These are phyloP conservation scores for Leuctra nigra DNA, from an alignment of 2,888 invertebrate genomes.

Conservation along the genomic window DNA sequence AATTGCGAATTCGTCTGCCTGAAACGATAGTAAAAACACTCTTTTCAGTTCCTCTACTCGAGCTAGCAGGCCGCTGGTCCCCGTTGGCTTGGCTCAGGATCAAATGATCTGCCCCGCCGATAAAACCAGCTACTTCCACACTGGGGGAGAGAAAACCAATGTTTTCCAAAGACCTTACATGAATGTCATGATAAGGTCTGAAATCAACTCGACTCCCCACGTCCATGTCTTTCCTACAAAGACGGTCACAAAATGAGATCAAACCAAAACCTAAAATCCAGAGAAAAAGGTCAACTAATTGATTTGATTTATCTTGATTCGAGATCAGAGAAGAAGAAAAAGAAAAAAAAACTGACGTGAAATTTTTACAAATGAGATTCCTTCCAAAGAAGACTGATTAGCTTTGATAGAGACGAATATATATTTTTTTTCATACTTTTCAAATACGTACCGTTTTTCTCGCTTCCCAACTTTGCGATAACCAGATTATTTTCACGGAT, in stretches of 20 bases:
- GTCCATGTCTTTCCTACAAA: background rate
- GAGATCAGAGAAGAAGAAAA: background rate
- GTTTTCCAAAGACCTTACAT: slow-evolving; percentile 18
- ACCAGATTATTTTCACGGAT: slow-evolving; percentile 1
- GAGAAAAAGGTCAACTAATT: slow-evolving; percentile 17
- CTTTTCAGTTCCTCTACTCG: slow-evolving; percentile 5
- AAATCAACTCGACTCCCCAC: slow-evolving; percentile 6
- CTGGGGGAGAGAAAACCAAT: slow-evolving; percentile 16
- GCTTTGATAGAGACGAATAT: slow-evolving; percentile 11
- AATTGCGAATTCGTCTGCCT: slow-evolving; percentile 24
- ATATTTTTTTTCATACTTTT: background rate
- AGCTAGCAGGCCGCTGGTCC: background rate
- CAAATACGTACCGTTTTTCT: slow-evolving; percentile 1
- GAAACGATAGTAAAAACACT: slow-evolving; percentile 17
- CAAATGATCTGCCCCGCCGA: slow-evolving; percentile 17
- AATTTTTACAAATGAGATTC: slow-evolving; percentile 15
- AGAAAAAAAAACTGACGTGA: slow-evolving; percentile 14
- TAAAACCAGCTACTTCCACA: slow-evolving; percentile 1
- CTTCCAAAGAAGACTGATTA: slow-evolving; percentile 8
- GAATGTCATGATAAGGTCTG: slow-evolving; percentile 15
- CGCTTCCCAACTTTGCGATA: slow-evolving; percentile 6
- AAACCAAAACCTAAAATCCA: slow-evolving; percentile 2
- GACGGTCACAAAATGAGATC: slow-evolving; percentile 14
- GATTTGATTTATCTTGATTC: slow-evolving; percentile 17
- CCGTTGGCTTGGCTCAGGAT: slow-evolving; percentile 15